A percentile compares a stretch with the other conserved stretches of the same genome.
Evolutionary conservation across 2,113 vertebrate genomes (phyloP).

Genomic region (Vicugna pacos): DNA sequence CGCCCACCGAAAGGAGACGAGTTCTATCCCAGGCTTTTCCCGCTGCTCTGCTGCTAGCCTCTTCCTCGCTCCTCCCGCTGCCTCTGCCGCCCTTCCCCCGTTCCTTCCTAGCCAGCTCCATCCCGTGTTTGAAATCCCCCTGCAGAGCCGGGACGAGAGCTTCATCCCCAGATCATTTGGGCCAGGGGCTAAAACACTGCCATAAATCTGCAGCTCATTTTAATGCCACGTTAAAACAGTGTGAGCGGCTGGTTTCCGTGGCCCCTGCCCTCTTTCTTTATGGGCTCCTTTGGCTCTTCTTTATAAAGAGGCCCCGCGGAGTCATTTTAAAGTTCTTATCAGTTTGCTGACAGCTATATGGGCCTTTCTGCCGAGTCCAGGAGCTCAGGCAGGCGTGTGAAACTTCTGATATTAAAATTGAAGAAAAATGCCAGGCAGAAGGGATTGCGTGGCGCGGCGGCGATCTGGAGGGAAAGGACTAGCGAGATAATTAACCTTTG

Average conservation of each 20-base stretch:
- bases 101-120: neutral
- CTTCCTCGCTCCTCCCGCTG: neutral
- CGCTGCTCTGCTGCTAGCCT: neutral
- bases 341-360: constrained; percentile 92
- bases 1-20: neutral
- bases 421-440: constrained; percentile 70
- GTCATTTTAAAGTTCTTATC: constrained; percentile 89
- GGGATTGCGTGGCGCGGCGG: constrained; percentile 12
- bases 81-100: neutral
- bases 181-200: constrained; percentile 81
- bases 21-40: neutral
- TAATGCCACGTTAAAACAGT: constrained; percentile 86
- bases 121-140: constrained; percentile 48
- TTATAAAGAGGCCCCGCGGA: constrained; percentile 88
- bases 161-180: constrained; percentile 80
- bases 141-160: constrained; percentile 37
- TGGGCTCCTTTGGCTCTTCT: constrained; percentile 88
- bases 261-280: constrained; percentile 89
- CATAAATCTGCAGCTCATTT: constrained; percentile 89
- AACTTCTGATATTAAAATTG: constrained; percentile 83
- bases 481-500: constrained; percentile 29
- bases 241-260: constrained; percentile 87
- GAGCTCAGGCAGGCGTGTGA: constrained; percentile 84
- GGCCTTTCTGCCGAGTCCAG: constrained; percentile 87
- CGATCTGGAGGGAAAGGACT: neutral